Base-by-base conservation (phyloP, 2,888 invertebrate species). In the Melitaea athalia region DNA sequence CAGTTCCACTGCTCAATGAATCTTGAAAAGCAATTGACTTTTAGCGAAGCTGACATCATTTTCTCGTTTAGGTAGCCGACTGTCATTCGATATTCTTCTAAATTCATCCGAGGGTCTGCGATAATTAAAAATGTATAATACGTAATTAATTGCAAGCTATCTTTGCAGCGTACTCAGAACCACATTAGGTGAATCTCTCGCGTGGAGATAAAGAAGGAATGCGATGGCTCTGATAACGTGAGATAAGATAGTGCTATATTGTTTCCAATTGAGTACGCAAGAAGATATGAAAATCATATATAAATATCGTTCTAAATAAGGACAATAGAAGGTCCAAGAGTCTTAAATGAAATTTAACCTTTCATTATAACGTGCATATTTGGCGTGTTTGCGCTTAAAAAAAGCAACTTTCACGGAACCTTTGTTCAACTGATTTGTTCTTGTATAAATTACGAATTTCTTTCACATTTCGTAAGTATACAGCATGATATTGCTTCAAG, bases 211-310 rank as follows among this genome's bases (percentile, higher is more conserved):
- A 85, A 79, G 77, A 77, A 76, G 90, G 89, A 85, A 90, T 89
- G 87, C 81, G 87, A 89, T 87, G 80, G 77, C 77, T 60, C 72
- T 82, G 89, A 89, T 89, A 87, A 77, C 67, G 64, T 67, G 67
- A 83, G 89, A 90, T 91, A 91, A 85, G 78, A 82, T 80, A 86
- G 84, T 74, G 77, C 79, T 78, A 81, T 88, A 89, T 88, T 85
- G 85, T 85, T 84, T 82, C 79, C 81, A 86, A 85, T 87, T 81
- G 85, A 83, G 84, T 82, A 83, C 83, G 83, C 84, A 79, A 80
- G 76, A 14, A 65, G 66, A 74, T 74, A 72, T 55, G 63, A 72
- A 68, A 64, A 69, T 72, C 68, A 67, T 73, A 65, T 59, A 67
- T 60, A 53, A 69, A 62, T 70, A 49, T 59, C 59, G 68, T 50